phyloP scores from a whole-genome alignment of 2,113 vertebrate genomes.

The Entomyzon cyanotis region DNA sequence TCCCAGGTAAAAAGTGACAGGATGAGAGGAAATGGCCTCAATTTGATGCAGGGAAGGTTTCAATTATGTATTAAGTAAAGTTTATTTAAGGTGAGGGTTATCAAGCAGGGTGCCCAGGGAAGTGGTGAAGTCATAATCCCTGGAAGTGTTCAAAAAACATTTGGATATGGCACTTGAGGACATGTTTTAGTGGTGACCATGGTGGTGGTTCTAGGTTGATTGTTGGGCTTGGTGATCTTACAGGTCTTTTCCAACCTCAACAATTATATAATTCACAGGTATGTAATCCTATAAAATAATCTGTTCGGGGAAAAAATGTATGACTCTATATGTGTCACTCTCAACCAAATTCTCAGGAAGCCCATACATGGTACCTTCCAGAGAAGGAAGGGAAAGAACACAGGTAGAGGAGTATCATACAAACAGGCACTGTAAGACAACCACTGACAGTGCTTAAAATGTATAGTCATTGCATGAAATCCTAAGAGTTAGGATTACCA shows the following conservation, averaged over 20 bases:
- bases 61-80: neutral
- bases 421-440: neutral
- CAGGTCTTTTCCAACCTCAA: neutral
- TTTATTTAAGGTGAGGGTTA: neutral
- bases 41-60: neutral
- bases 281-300: neutral
- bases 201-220: neutral
- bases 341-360: neutral
- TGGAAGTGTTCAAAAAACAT: neutral
- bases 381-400: neutral
- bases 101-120: neutral
- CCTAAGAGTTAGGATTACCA: neutral
- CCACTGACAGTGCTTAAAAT: neutral
- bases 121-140: neutral
- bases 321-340: fast-evolving
- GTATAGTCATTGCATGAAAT: neutral
- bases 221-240: neutral
- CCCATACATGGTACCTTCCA: neutral
- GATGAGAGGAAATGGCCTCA: neutral
- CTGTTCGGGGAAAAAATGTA: neutral
- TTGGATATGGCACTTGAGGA: neutral
- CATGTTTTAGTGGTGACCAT: neutral
- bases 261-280: neutral
- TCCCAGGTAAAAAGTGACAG: neutral
- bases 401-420: neutral